Base-by-base conservation (phyloP, 92 coral and sea anemone genomes). In the Parazoanthus swiftii region DNA sequence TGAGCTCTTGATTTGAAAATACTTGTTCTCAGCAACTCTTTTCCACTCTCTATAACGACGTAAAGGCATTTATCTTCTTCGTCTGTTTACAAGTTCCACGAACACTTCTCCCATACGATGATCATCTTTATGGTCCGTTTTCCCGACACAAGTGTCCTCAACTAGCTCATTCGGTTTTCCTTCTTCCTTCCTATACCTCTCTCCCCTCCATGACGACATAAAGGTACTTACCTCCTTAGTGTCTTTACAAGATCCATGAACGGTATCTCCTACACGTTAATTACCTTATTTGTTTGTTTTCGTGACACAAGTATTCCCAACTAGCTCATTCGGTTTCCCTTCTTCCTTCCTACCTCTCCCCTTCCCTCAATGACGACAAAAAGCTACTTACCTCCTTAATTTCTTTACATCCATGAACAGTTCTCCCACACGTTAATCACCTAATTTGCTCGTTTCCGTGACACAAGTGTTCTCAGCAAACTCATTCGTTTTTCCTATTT, bases 391-490 rank as follows among this genome's bases (percentile, higher is more conserved):
- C 94, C 77, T 89, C 84, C 94, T 88, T 51, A 85, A 85, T 44
- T 91, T 92, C 26, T 88, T 82, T 4, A 90, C 93, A 77, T 90
- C 92, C 80, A 85, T 91, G 67, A 93, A 95, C 36, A 89, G 88
- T 95, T 90, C 68, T 95, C 95, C 95, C 95, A 95, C 26, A 92
- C 91, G 81, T 95, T 95, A 29, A 29, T 29, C 98, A 95, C 93
- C 89, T 95, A 93, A 8, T 93, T 90, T 25, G 90, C 80, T n/a
- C 94, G 93, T 51, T 8, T 89, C 68, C 91, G 92, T 13, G 59
- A 51, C 48, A 95, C 98, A 58, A 93, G 88, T 59, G 89, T 89
- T 78, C 70, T 86, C 50, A 95, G 86, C 36, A 90, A 86, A 5
- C 67, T 77, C 94, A 95, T 91, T 76, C 98, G 91, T 73, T 92